Evolutionary conservation across 2,888 invertebrate species (phyloP), one percentile per base, ranked within the genome.

Genomic region (Cacoxenus indagator): DNA sequence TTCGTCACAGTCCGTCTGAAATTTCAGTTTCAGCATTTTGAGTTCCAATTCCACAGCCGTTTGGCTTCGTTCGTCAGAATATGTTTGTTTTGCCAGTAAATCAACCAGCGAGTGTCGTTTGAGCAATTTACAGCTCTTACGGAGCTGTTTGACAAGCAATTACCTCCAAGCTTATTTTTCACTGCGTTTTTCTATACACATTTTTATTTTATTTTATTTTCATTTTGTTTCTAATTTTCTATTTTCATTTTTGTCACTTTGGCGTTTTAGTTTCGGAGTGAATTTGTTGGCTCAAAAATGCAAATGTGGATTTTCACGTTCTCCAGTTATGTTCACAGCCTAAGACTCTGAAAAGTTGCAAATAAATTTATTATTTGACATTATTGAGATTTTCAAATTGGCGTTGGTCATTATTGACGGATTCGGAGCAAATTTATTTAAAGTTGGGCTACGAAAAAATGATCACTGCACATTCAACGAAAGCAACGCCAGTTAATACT

Each of bases 141-240:
- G 67, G 70, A 68, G 73, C 67, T 73, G 81, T 81, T 81, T 81
- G 83, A 81, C 81, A 81, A 77, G 83, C 72, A 81, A 83, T 82
- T 81, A 81, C 73, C 73, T 81, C 72, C 72, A 57, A 71, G 74
- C 65, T 75, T 48, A 9, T 48, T 64, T n/a, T 31, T n/a, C n/a
- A n/a, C n/a, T n/a, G n/a, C n/a, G n/a, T n/a, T n/a, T n/a, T n/a
- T n/a, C n/a, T n/a, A n/a, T n/a, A n/a, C n/a, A n/a, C n/a, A n/a
- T n/a, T n/a, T n/a, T n/a, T n/a, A n/a, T n/a, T n/a, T n/a, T n/a
- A n/a, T 43, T 27, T 26, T 11, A 26, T 61, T n/a, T 59, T 17
- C 64, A 14, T 22, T 26, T 24, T 24, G 9, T 14, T 22, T 11
- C 27, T 26, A 46, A 19, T 26, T 43, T n/a, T 37, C 29, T 37